A percentile compares a stretch with the other conserved stretches of the same genome.
phyloP scores from a whole-genome alignment of 92 coral and sea anemone species.

The Micromussa lordhowensis region DNA sequence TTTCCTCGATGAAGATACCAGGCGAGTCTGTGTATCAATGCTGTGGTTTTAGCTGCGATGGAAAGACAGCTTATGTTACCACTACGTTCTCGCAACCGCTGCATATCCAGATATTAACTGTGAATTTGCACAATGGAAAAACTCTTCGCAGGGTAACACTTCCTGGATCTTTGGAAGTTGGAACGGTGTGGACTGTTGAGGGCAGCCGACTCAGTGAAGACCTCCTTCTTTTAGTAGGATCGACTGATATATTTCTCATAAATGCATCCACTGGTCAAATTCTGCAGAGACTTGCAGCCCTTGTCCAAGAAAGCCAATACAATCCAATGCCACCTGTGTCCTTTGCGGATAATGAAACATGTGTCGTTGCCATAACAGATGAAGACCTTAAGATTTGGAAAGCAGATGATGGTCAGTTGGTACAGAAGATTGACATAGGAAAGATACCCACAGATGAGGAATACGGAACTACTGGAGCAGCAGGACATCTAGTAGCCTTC shows the following conservation, averaged over 20 bases:
- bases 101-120: conserved; percentile 56
- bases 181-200: conserved; percentile 64
- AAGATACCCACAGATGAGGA: conserved; percentile 63
- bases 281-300: conserved; percentile 69
- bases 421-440: conserved; percentile 70
- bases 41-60: conserved; percentile 85
- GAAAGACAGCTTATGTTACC: conserved; percentile 71
- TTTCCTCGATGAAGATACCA: conserved; percentile 77
- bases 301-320: conserved; percentile 75
- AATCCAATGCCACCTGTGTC: conserved; percentile 78
- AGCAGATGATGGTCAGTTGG: conserved; percentile 62
- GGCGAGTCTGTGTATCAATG: conserved; percentile 67
- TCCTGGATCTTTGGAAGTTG: conserved; percentile 79
- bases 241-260: conserved; percentile 75
- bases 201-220: conserved; percentile 61
- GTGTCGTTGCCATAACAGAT: conserved; percentile 82
- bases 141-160: conserved; percentile 75
- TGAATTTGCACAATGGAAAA: conserved; percentile 77
- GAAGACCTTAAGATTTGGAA: conserved; percentile 82
- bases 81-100: conserved; percentile 66
- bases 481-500: conserved; percentile 60
- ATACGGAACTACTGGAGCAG: conserved; percentile 74
- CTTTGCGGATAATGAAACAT: conserved; percentile 76
- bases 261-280: conserved; percentile 80
- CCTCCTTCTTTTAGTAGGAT: conserved; percentile 80